These are phyloP conservation scores for Formicarius rufipectus DNA, from an alignment of 2,113 vertebrate species.

Conservation along the genomic window DNA sequence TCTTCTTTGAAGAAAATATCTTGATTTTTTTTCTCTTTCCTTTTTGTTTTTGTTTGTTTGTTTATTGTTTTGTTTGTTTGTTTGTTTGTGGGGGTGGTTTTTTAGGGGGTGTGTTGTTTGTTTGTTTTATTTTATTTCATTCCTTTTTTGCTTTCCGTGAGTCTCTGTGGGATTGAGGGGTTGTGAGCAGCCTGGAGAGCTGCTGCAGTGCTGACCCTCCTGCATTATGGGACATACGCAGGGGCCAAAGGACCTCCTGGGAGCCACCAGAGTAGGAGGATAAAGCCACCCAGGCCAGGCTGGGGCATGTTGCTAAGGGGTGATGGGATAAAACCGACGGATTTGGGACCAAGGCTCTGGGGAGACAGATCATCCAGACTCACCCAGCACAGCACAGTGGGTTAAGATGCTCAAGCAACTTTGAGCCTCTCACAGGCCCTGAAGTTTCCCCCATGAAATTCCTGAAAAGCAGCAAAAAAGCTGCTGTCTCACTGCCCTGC, in stretches of 20 bases:
- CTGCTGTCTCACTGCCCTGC: neutral
- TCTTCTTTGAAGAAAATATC: neutral
- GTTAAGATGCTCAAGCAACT: neutral
- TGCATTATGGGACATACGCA: fast-evolving
- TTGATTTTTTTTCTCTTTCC: neutral
- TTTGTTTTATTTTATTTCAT: too few species aligned
- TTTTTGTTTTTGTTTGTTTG: neutral
- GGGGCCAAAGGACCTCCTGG: fast-evolving
- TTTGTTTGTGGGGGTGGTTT: too few species aligned
- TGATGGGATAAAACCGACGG: neutral
- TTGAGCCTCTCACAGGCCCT: neutral
- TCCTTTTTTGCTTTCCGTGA: neutral
- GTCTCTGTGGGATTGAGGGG: neutral
- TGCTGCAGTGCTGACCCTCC: neutral
- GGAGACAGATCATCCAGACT: neutral
- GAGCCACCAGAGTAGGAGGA: neutral
- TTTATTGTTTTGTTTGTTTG: too few species aligned
- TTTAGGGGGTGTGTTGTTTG: too few species aligned
- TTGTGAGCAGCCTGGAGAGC: neutral
- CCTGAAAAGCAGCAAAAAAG: neutral
- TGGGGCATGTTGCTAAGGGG: too few species aligned
- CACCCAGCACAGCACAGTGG: neutral
- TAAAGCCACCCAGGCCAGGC: neutral
- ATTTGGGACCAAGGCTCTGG: fast-evolving
- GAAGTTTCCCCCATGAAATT: neutral